These are phyloP conservation scores for Glaucopsyche alexis DNA, from an alignment of 2,888 invertebrate genomes.

Conservation along the genomic window DNA sequence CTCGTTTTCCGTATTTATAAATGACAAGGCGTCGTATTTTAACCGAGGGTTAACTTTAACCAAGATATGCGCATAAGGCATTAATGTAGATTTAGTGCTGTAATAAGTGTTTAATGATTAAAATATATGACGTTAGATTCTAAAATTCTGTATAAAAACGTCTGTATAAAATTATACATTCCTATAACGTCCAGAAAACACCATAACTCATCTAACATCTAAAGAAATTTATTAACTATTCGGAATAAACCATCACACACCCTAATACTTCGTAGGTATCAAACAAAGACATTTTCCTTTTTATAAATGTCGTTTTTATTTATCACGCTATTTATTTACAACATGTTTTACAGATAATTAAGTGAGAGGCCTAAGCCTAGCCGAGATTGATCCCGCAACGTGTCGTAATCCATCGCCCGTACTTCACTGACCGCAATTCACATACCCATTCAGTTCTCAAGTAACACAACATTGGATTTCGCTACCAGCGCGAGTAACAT, in stretches of 20 bases:
- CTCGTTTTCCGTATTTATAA: too few relatives aligned
- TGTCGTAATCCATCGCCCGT: constrained; percentile 42
- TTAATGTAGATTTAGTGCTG: too few relatives aligned
- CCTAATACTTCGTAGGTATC: neutral
- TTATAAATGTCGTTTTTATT: neutral
- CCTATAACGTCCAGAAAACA: too few relatives aligned
- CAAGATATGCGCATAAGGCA: too few relatives aligned
- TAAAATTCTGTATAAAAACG: too few relatives aligned
- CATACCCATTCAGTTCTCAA: constrained; percentile 43
- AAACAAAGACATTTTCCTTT: neutral
- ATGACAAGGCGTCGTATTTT: too few relatives aligned
- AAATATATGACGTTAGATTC: too few relatives aligned
- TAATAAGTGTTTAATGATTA: too few relatives aligned
- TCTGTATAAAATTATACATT: too few relatives aligned
- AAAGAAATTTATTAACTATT: too few relatives aligned
- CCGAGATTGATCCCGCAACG: constrained; percentile 67
- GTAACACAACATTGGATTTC: constrained; percentile 34
- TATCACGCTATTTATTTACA: neutral
- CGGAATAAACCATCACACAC: neutral
- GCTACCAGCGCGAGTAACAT: constrained; percentile 31
- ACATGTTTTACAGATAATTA: constrained; percentile 34
- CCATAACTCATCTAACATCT: too few relatives aligned
- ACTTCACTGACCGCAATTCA: constrained; percentile 43
- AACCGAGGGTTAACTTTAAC: too few relatives aligned
- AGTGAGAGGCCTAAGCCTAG: constrained; percentile 58